Conservation (phyloP, 2,113 vertebrate species). For the Antidorcas marsupialis region DNA sequence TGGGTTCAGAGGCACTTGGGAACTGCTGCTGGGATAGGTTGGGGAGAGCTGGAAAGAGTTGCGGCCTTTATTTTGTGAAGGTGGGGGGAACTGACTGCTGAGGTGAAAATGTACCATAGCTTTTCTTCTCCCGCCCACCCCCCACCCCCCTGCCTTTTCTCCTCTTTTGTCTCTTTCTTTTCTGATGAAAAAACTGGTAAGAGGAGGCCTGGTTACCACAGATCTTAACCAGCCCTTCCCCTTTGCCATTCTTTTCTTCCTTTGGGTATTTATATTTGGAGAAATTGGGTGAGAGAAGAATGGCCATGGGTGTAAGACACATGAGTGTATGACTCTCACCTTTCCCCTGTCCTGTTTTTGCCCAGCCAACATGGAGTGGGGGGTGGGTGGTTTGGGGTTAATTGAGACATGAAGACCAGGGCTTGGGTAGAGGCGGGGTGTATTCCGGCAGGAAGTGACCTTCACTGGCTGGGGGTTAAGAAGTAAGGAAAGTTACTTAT, state of each 20-base stretch:
- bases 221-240: background rate
- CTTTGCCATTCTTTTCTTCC: background rate
- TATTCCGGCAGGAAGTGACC: background rate
- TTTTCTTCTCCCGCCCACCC: background rate
- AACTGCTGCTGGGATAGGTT: background rate
- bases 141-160: too few relatives aligned
- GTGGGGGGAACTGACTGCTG: background rate
- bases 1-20: background rate
- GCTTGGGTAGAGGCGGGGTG: background rate
- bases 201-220: background rate
- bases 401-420: background rate
- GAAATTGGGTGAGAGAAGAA: background rate
- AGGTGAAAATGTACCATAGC: background rate
- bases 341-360: background rate
- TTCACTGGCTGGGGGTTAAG: background rate
- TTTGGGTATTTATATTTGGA: background rate
- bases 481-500: background rate
- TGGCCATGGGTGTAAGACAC: background rate
- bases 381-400: background rate
- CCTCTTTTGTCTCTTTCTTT: background rate
- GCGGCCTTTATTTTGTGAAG: background rate
- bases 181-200: background rate
- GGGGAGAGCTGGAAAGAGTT: background rate
- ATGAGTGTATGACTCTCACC: background rate
- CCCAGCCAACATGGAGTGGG: rapidly evolving